Base-by-base conservation (phyloP, 2,113 vertebrate genomes). In the Marmota flaviventris region DNA sequence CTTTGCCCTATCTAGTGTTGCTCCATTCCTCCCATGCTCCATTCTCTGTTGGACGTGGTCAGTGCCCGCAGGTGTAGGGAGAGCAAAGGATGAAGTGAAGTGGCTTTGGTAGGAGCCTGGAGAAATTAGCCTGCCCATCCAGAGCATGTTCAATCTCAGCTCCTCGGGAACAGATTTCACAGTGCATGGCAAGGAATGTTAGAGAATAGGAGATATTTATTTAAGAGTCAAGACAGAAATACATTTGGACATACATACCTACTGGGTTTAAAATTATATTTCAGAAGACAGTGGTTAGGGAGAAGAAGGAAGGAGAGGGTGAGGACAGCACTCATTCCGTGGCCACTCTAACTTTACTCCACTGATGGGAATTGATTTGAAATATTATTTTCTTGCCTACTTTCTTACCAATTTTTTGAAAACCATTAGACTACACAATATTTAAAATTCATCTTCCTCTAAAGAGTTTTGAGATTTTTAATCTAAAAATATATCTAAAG, bases 211-310 rank as follows among this genome's bases (percentile, higher is more conserved):
- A 79, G 88, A 87, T 42, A 34, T 51, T 81, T 82, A 58, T 51
- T 29, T 91, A 83, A 91, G 20, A 92, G 48, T 82, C 48, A 92
- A 92, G 89, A 89, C 2, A 72, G 27, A 89, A 61, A 32, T 45
- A 39, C 73, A 65, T 72, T 69, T 37, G 32, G 34, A 73, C 32
- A 53, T 12, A 73, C 32, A 53, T 12, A 56, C 20, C 42, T 27
- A 42, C 25, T 48, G 25, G 29, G 27, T 91, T 42, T 69, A 48
- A 45, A 63, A 69, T 37, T 14, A 13, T 13, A 18, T 63, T 42
- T 73, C 45, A 67, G 34, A 85, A 85, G 17, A 4, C 24, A 24
- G 8, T 42, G 27, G 4, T n/a, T 45, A 39, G 0, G 14, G 42
- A 65, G 32, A 9, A 42, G 14, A 61, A 32, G 27, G 78, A 42